phyloP scores from a whole-genome alignment of 2,797 vertebrate genomes.

The Centropyge bicolor region DNA sequence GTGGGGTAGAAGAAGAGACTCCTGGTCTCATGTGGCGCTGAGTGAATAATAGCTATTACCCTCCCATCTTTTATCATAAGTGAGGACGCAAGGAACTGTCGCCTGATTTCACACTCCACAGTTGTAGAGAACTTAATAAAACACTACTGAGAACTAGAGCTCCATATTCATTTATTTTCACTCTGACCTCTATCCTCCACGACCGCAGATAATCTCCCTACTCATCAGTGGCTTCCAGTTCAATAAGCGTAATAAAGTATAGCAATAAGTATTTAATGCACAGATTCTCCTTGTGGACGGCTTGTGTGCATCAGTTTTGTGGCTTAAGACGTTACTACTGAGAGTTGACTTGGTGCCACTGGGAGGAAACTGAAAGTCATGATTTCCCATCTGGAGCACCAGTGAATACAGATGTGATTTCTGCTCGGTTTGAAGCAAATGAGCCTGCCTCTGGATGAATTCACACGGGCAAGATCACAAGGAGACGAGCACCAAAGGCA shows the following conservation, averaged over 20 bases:
- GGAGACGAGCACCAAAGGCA: conserved; percentile 71
- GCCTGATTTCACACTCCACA: conserved; percentile 57
- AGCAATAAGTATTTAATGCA: conserved; percentile 40
- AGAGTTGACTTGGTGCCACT: conserved; percentile 42
- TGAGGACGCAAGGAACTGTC: conserved; percentile 38
- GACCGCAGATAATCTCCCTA: conserved; percentile 39
- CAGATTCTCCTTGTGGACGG: conserved; percentile 35
- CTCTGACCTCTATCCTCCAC: conserved; percentile 44
- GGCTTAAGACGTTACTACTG: conserved; percentile 34
- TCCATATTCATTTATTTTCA: conserved; percentile 28
- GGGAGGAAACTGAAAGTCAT: conserved; percentile 35
- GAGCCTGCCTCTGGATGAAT: conserved; percentile 56
- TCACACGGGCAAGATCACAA: conserved; percentile 54
- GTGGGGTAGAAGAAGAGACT: conserved; percentile 39
- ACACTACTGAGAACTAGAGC: conserved; percentile 61
- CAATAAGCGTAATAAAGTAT: conserved; percentile 47
- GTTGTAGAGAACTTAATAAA: conserved; percentile 60
- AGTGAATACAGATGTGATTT: conserved; percentile 58
- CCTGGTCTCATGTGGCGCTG: conserved; percentile 32
- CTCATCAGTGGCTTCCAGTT: conserved; percentile 74
- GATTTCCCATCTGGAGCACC: conserved; percentile 32
- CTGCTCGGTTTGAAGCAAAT: conserved; percentile 57
- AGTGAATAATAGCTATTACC: conserved; percentile 40
- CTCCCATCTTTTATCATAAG: conserved; percentile 28
- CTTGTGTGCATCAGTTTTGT: conserved; percentile 47